Evolutionary conservation across 1,140 invertebrate genomes (phyloP), one percentile per base, ranked within the genome.

Genomic region (Calephelis virginiensis): DNA sequence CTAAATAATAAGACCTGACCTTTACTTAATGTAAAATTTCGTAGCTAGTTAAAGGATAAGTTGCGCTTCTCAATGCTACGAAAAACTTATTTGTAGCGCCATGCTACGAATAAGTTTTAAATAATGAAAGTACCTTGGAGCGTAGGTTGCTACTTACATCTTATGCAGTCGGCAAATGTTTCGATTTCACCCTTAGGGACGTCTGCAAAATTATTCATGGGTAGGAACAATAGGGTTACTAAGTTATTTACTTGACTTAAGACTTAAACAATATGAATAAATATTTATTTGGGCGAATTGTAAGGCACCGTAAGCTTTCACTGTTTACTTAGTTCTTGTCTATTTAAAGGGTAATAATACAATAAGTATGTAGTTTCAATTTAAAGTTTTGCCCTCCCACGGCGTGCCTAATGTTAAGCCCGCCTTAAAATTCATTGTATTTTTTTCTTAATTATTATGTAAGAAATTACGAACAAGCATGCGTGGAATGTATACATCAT

Each of bases 201-300:
- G 28, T 56, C 17, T 56, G 17, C 37, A 56, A 56, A 56, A 56
- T 56, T 56, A 56, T 56, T 56, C 53, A 56, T 56, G 14, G 53
- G 28, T 28, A 56, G 53, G 28, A 56, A 56, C 53, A 56, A 56
- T 56, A 38, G 14, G 53, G 53, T 28, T 28, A 28, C 28, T 56
- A 37, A 56, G 9, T 56, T 37, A 56, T 37, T 56, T 56, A 37
- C 53, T 38, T 37, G 17, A 56, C 28, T 28, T 56, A n/a, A 14
- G 11, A n/a, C 50, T 28, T 53, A 28, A 53, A 53, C n/a, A 53
- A 53, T 17, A 11, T 56, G 10, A 56, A 37, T 10, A 37, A 56
- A 56, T 56, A 56, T 56, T 56, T 56, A 38, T 56, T 56, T 56
- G 28, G 53, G 53, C 28, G 28, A 28, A 28, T 28, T 43, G 7